Percentiles rank a stretch among this genome's conserved stretches.
These are phyloP conservation scores for Didymodactylos carnosus DNA, from an alignment of 2,888 invertebrate genomes.

Conservation along the genomic window DNA sequence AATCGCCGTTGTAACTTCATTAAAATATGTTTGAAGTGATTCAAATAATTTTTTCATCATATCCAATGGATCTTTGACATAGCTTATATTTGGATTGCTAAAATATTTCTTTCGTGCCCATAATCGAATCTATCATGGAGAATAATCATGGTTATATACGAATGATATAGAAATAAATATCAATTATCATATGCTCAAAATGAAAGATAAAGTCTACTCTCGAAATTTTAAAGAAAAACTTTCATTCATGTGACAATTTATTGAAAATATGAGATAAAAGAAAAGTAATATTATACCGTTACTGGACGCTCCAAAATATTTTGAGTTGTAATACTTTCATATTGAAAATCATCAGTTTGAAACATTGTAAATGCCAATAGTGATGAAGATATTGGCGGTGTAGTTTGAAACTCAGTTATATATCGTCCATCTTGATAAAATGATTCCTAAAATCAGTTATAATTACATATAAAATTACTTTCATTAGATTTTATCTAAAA, in stretches of 20 bases:
- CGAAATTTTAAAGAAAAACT: too few species aligned
- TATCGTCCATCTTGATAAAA: not conserved
- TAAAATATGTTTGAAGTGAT: not conserved
- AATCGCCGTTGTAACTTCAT: not conserved
- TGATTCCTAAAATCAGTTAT: not conserved
- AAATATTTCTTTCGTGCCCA: conserved; percentile 3
- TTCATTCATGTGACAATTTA: too few species aligned
- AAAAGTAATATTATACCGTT: too few species aligned
- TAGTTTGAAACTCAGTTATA: not conserved
- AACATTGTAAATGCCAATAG: conserved; percentile 5
- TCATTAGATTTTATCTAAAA: not conserved
- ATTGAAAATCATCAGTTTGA: conserved; percentile 1
- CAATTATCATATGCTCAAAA: too few species aligned
- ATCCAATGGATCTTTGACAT: not conserved
- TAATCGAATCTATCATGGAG: not conserved
- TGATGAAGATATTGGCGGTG: conserved; percentile 1
- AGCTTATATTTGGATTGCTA: not conserved
- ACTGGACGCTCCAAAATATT: not conserved
- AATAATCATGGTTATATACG: not conserved
- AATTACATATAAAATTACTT: not conserved
- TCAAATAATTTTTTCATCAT: not conserved
- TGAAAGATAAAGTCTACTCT: too few species aligned
- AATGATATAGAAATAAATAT: too few species aligned
- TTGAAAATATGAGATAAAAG: too few species aligned
- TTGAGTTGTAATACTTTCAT: not conserved